Conservation (phyloP, 1,140 invertebrate species). For the Euura lappo region DNA sequence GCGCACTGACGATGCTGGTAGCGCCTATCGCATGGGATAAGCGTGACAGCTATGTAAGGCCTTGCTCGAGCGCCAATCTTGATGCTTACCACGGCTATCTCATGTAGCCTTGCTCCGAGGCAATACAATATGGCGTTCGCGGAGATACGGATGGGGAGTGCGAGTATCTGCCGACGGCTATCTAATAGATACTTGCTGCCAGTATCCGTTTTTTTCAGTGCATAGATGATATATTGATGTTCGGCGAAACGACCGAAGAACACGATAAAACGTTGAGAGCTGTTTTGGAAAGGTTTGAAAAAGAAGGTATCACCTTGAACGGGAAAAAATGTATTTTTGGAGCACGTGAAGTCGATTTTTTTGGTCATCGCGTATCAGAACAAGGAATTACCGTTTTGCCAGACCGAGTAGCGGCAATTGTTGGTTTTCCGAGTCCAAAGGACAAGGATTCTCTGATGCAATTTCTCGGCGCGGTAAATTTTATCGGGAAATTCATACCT, state of each 20-base stretch:
- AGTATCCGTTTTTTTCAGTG: too few relatives aligned
- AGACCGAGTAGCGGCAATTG: conserved; percentile 38
- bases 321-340: conserved; percentile 34
- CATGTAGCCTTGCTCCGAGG: too few relatives aligned
- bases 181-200: too few relatives aligned
- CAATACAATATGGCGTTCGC: too few relatives aligned
- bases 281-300: conserved; percentile 30
- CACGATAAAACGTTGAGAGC: conserved; percentile 30
- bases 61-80: too few relatives aligned
- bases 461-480: conserved; percentile 36
- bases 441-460: conserved; percentile 21
- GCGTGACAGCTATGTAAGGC: too few relatives aligned
- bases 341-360: conserved; percentile 30
- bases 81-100: too few relatives aligned
- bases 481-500: conserved; percentile 29
- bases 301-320: conserved; percentile 38
- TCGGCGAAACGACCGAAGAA: conserved; percentile 5
- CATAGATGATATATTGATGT: neutral
- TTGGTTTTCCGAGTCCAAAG: conserved; percentile 26
- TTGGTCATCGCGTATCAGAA: conserved; percentile 37
- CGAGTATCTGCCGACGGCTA: too few relatives aligned
- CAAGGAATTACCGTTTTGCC: conserved; percentile 37
- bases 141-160: too few relatives aligned
- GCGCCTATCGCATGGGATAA: too few relatives aligned
- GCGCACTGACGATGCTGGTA: too few relatives aligned